A percentile compares a stretch with the other conserved stretches of the same genome.
These are phyloP conservation scores for Theretra japonica DNA, from an alignment of 2,888 invertebrate genomes.

Conservation along the genomic window DNA sequence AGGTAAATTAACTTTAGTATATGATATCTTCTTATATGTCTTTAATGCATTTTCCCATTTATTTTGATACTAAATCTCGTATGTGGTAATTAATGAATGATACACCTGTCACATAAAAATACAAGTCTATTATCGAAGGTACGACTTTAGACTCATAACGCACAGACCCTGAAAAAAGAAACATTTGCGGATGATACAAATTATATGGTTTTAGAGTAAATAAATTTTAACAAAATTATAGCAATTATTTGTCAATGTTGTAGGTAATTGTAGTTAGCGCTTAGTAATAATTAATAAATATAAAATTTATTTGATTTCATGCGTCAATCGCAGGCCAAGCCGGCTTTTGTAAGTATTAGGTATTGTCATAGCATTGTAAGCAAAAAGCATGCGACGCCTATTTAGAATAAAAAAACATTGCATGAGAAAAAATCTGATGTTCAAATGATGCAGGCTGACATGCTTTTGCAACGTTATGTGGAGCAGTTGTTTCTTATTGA, in stretches of 20 bases:
- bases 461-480: not conserved
- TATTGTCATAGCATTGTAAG: slow-evolving; percentile 34
- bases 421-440: slow-evolving; percentile 16
- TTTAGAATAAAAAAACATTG: slow-evolving; percentile 24
- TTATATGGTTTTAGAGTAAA: too few species aligned
- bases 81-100: too few species aligned
- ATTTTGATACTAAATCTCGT: too few species aligned
- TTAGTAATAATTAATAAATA: too few species aligned
- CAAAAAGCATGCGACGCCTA: slow-evolving; percentile 41
- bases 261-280: not conserved
- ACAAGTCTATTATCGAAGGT: too few species aligned
- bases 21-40: not conserved
- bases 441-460: not conserved
- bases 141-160: too few species aligned
- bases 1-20: slow-evolving; percentile 84
- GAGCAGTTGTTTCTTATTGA: slow-evolving; percentile 1
- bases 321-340: slow-evolving; percentile 73
- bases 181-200: too few species aligned
- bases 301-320: slow-evolving; percentile 64
- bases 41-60: slow-evolving; percentile 27
- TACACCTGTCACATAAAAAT: too few species aligned
- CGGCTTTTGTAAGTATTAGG: slow-evolving; percentile 72
- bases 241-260: not conserved
- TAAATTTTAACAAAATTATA: not conserved
- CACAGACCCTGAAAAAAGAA: too few species aligned